Base-by-base conservation (phyloP, 2,113 vertebrate species). In the Anser brachyrhynchus region DNA sequence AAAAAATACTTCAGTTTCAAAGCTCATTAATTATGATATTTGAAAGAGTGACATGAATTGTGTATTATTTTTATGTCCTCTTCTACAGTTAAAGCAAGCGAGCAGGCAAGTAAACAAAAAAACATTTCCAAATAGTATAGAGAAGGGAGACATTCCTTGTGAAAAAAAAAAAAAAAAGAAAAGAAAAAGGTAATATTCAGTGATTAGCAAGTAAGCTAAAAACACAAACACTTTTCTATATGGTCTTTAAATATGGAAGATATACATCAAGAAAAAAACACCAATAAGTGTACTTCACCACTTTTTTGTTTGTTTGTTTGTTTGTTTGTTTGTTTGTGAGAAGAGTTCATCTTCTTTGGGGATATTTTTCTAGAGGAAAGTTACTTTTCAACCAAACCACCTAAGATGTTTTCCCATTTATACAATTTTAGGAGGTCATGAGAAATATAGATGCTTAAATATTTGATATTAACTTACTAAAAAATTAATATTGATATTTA, bases 11-110 rank as follows among this genome's bases (percentile, higher is more conserved):
- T 89, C 21, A 1, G 1, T 58, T 83, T 65, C 71, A 80, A 85
- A 74, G 8, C 3, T 76, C 9, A 23, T 8, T 9, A 59, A 46
- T 5, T 71, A 35, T 1, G 0, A 2, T 43, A 9, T 11, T 3
- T 57, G 13, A 55, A 18, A 64, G 8, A 43, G 7, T 67, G 6
- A 61, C 4, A 29, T 18, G 43, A 75, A 64, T 37, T 80, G 2
- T n/a, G 10, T 29, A 44, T 54, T 70, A 85, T 2, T 2, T 2
- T 26, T 39, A 29, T 9, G 7, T 10, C 3, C 13, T 75, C 58
- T 90, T 84, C 59, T 29, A 8, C 14, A 61, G 43, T 54, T 39
- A 39, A 49, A 22, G 0, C 6, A 85, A 28, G 39, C 49, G 49
- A 22, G 0, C 7, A 85, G 21, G 28, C 20, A 49, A 49, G 37